Conservation (phyloP, 2,888 invertebrate species). For the Metacarcinus magister region DNA sequence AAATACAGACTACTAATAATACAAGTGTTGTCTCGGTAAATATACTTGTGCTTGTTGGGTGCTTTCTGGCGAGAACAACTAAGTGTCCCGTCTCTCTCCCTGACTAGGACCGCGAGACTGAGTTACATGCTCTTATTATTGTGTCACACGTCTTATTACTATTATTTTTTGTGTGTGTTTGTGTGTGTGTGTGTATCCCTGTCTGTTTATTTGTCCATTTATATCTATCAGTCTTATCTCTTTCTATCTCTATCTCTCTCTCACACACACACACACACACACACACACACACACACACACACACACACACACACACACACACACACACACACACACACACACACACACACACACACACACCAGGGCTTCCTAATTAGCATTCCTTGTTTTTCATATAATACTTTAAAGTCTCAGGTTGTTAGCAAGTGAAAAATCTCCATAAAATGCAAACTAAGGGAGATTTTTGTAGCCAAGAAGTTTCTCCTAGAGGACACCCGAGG, state of each 20-base stretch:
- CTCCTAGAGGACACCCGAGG: neutral
- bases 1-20: no score
- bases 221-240: constrained; percentile 41
- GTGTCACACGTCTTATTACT: neutral
- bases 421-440: constrained; percentile 43
- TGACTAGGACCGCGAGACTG: neutral
- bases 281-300: neutral
- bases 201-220: neutral
- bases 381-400: neutral
- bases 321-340: neutral
- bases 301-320: neutral
- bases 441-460: constrained; percentile 16
- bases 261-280: neutral
- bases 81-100: neutral
- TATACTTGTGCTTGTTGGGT: neutral
- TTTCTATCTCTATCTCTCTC: constrained; percentile 61
- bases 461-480: constrained; percentile 36
- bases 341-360: constrained; percentile 38
- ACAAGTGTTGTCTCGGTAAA: no score
- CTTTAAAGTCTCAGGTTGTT: neutral
- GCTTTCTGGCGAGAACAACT: no score
- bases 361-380: neutral
- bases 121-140: neutral
- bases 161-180: constrained; percentile 35
- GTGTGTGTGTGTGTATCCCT: constrained; percentile 32